Percentiles rank a stretch among this genome's conserved stretches.
Evolutionary conservation across 2,888 invertebrate genomes (phyloP).

Genomic region (Lumbricus terrestris): DNA sequence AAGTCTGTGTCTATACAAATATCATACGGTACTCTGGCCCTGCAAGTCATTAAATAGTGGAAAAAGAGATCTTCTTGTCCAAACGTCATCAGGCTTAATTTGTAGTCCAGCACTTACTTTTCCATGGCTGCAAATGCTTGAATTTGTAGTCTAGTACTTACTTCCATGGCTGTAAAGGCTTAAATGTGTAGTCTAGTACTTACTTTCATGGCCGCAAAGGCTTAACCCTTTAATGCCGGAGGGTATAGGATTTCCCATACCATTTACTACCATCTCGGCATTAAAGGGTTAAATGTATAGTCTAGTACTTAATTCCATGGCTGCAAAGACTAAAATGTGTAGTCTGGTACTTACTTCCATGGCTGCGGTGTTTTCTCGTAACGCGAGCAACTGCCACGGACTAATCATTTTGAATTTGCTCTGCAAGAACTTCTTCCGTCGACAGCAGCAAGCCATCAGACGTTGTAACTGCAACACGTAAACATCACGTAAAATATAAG

Average conservation of each 20-base stretch:
- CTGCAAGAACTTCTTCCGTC: conserved; percentile 72
- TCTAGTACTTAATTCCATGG: too few species aligned
- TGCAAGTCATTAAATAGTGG: not conserved
- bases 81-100: not conserved
- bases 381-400: conserved; percentile 72
- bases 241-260: too few species aligned
- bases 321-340: too few species aligned
- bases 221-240: too few species aligned
- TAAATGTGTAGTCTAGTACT: too few species aligned
- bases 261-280: too few species aligned
- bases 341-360: conserved; percentile 59
- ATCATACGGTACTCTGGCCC: too few species aligned
- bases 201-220: too few species aligned
- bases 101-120: too few species aligned
- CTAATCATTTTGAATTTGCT: conserved; percentile 71
- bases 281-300: too few species aligned
- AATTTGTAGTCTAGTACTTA: too few species aligned
- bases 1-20: not conserved
- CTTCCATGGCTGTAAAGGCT: conserved; percentile 59
- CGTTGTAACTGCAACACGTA: conserved; percentile 54
- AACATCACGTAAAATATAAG: not conserved
- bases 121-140: too few species aligned
- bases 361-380: conserved; percentile 66
- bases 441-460: conserved; percentile 70
- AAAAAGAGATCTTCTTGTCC: not conserved